Conservation (phyloP, 1,140 invertebrate species). For the Delia radicum region DNA sequence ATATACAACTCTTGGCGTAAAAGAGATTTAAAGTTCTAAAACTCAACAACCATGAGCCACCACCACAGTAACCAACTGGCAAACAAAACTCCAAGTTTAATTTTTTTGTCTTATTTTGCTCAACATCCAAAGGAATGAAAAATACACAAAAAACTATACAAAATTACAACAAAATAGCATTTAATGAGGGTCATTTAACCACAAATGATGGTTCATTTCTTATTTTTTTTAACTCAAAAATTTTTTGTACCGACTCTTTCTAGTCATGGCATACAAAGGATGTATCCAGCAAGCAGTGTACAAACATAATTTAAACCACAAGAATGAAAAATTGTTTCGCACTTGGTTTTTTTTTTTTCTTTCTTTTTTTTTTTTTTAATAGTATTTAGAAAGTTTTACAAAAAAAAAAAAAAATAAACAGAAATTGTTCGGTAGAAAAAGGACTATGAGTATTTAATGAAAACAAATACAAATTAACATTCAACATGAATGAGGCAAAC, state of each 20-base stretch:
- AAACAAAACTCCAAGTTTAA: too few relatives aligned
- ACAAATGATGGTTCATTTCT: constrained; percentile 13
- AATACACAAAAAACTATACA: neutral
- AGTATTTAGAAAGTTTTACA: neutral
- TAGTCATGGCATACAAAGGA: too few relatives aligned
- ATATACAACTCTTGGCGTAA: too few relatives aligned
- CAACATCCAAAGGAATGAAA: too few relatives aligned
- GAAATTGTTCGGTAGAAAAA: too few relatives aligned
- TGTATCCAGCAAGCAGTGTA: too few relatives aligned
- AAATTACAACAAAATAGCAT: constrained; percentile 19
- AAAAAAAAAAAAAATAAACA: neutral
- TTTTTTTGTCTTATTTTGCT: too few relatives aligned
- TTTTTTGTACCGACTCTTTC: too few relatives aligned
- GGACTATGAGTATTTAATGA: neutral
- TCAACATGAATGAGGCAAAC: neutral
- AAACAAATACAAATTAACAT: neutral
- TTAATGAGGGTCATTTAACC: constrained; percentile 23
- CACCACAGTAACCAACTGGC: neutral
- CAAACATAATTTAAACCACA: neutral
- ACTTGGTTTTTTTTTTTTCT: neutral
- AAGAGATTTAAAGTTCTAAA: too few relatives aligned
- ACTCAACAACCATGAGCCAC: neutral
- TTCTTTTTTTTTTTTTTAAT: neutral
- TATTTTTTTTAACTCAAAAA: neutral
- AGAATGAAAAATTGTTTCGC: neutral